phyloP scores from a whole-genome alignment of 1,140 invertebrate species.

The Batillaria attramentaria region DNA sequence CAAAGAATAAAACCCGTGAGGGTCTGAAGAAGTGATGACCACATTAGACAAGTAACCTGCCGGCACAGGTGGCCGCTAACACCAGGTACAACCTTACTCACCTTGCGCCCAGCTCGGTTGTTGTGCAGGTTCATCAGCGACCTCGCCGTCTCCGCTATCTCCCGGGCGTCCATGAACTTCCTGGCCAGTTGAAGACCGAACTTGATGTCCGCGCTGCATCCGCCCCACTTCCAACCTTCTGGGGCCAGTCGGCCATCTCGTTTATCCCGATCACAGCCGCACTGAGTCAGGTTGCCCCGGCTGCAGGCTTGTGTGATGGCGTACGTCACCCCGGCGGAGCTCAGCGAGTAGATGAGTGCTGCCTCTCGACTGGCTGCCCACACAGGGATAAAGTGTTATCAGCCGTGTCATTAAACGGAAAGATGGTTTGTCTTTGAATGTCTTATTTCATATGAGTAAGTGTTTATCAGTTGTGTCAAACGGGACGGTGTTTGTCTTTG shows the following conservation, averaged over 20 bases:
- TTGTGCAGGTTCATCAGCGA: constrained; percentile 95
- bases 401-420: too few species aligned
- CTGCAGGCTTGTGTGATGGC: constrained; percentile 89
- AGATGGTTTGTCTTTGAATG: not conserved
- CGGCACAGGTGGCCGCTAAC: too few species aligned
- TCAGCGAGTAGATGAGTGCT: constrained; percentile 75
- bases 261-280: constrained; percentile 79
- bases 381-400: constrained; percentile 25
- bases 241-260: constrained; percentile 49
- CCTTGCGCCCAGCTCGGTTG: constrained; percentile 93
- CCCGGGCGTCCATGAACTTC: constrained; percentile 75
- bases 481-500: not conserved
- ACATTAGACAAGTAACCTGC: too few species aligned
- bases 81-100: constrained; percentile 74
- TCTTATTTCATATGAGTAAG: too few species aligned
- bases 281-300: constrained; percentile 86
- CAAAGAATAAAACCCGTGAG: too few species aligned
- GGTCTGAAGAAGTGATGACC: too few species aligned
- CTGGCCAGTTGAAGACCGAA: constrained; percentile 75
- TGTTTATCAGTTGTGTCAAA: too few species aligned
- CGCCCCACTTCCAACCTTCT: constrained; percentile 71
- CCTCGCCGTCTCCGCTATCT: constrained; percentile 78
- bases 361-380: constrained; percentile 76
- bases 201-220: constrained; percentile 76
- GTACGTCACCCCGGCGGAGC: constrained; percentile 87